Evolutionary conservation across 1,140 invertebrate species (phyloP).

Genomic region (Melitaea cinxia): DNA sequence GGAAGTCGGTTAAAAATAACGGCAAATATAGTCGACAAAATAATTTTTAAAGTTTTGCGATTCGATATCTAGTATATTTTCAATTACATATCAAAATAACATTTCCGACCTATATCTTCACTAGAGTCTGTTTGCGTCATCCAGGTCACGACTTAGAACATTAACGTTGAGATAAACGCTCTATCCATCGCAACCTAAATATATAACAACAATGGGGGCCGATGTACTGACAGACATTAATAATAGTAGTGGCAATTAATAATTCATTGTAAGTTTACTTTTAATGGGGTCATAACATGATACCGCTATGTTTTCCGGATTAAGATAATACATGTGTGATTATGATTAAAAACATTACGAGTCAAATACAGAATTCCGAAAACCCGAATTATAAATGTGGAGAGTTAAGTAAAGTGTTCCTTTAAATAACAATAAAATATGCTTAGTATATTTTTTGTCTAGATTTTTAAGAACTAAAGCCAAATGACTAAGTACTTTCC

Average conservation of each 20-base stretch:
- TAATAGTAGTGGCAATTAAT: constrained; percentile 1
- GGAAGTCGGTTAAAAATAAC: too few species aligned
- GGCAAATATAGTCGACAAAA: background rate
- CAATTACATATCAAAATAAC: constrained; percentile 2
- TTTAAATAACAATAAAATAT: too few species aligned
- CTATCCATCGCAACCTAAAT: constrained; percentile 28
- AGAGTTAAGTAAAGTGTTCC: too few species aligned
- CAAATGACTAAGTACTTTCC: too few species aligned
- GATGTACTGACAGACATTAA: constrained; percentile 15
- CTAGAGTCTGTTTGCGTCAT: constrained; percentile 19
- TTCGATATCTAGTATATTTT: constrained; percentile 5
- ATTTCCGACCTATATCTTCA: constrained; percentile 22
- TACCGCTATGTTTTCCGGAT: constrained; percentile 7
- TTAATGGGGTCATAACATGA: constrained; percentile 11
- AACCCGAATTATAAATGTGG: too few species aligned
- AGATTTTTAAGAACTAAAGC: background rate
- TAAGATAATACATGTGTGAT: background rate
- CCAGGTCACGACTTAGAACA: constrained; percentile 25
- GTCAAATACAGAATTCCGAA: too few species aligned
- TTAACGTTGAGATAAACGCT: constrained; percentile 24
- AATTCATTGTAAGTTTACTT: background rate
- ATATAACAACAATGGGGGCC: constrained; percentile 22
- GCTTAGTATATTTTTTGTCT: background rate
- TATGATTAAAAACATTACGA: background rate
- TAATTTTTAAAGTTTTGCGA: too few species aligned